These are phyloP conservation scores for Cygnus buccinator DNA, from an alignment of 2,113 vertebrate species.

Conservation along the genomic window DNA sequence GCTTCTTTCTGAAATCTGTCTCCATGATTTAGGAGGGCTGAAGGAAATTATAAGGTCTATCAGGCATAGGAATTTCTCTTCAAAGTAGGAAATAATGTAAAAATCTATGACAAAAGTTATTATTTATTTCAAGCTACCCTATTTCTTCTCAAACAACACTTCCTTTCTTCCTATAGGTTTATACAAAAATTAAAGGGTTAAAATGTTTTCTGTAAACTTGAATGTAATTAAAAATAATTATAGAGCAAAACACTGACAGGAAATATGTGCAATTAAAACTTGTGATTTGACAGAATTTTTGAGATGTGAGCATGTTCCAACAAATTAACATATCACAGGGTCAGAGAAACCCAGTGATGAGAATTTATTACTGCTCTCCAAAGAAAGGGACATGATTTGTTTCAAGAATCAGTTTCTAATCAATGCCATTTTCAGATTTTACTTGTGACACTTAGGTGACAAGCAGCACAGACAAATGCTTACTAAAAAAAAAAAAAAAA, in stretches of 20 bases:
- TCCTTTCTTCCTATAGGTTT: not conserved
- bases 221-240: not conserved
- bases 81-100: not conserved
- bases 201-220: not conserved
- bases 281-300: slow-evolving; percentile 10
- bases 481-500: not conserved
- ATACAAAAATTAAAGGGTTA: not conserved
- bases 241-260: not conserved
- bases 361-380: not conserved
- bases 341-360: not conserved
- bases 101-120: not conserved
- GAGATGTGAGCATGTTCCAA: not conserved
- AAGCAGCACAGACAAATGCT: not conserved
- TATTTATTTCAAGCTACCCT: not conserved
- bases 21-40: not conserved
- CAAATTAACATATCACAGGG: not conserved
- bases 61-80: not conserved
- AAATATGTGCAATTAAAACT: slow-evolving; percentile 12
- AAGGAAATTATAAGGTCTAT: not conserved
- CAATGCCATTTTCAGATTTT: not conserved
- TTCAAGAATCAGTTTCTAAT: slow-evolving; percentile 24
- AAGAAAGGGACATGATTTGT: not conserved
- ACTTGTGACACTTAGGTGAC: not conserved
- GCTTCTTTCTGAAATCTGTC: not conserved
- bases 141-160: not conserved